Conservation (phyloP, 1,140 invertebrate species). For the Varroa destructor region DNA sequence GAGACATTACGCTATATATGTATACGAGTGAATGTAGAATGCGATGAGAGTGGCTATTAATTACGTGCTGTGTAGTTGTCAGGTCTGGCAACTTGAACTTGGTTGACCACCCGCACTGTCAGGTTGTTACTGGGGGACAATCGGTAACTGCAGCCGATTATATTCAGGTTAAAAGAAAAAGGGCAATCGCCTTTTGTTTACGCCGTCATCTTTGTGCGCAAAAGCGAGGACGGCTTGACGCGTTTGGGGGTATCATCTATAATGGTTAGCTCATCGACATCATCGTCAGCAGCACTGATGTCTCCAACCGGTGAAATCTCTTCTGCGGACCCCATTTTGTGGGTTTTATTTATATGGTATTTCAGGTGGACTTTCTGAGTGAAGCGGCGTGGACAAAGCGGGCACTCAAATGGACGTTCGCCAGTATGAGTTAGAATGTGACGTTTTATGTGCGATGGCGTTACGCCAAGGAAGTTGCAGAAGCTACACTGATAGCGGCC, state of each 20-base stretch:
- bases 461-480: constrained; percentile 26
- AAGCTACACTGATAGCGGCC: constrained; percentile 25
- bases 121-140: neutral
- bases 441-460: constrained; percentile 63
- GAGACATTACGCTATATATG: no score
- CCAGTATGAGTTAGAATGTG: constrained; percentile 68
- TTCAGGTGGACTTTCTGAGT: constrained; percentile 84
- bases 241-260: constrained; percentile 11
- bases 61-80: no score
- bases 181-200: neutral
- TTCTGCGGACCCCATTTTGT: constrained; percentile 23
- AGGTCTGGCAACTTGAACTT: no score
- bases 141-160: neutral
- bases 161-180: no score
- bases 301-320: constrained; percentile 4
- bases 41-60: no score
- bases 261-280: constrained; percentile 2
- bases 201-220: constrained; percentile 24
- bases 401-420: constrained; percentile 75
- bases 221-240: constrained; percentile 6
- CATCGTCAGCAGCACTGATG: constrained; percentile 8
- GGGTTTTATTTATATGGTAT: constrained; percentile 56
- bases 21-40: no score
- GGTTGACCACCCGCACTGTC: neutral
- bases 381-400: constrained; percentile 76